Evolutionary conservation across 2,888 invertebrate species (phyloP).

Genomic region (Heliconius cydno): DNA sequence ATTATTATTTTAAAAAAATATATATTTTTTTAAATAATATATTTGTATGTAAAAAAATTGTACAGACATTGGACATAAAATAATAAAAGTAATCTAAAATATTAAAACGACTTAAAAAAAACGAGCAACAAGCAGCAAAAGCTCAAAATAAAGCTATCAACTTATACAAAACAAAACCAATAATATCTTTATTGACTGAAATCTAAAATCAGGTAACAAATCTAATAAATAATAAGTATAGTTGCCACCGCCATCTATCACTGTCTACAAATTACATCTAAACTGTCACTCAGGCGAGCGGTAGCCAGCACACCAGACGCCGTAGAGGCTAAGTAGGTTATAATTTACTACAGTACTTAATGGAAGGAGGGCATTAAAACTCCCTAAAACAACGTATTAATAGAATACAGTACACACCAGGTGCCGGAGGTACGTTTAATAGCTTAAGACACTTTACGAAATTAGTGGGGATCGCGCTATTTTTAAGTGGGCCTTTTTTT

Average conservation of each 20-base stretch:
- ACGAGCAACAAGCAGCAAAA: background rate
- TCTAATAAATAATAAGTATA: constrained; percentile 35
- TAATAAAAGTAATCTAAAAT: too few relatives aligned
- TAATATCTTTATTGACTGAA: constrained; percentile 19
- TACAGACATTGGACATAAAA: too few relatives aligned
- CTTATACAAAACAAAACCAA: background rate
- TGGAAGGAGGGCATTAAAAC: constrained; percentile 79
- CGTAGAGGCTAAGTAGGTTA: constrained; percentile 68
- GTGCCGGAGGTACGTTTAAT: constrained; percentile 72
- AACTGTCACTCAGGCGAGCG: constrained; percentile 53
- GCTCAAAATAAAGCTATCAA: background rate
- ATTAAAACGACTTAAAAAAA: background rate
- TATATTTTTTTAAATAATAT: too few relatives aligned
- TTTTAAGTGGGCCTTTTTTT: constrained; percentile 33
- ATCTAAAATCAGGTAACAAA: constrained; percentile 23
- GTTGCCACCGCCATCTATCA: constrained; percentile 41
- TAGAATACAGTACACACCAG: constrained; percentile 73
- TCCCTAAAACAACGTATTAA: constrained; percentile 77
- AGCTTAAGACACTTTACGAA: constrained; percentile 64
- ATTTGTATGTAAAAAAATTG: background rate
- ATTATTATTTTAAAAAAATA: too few relatives aligned
- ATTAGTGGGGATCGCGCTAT: constrained; percentile 44
- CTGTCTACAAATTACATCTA: constrained; percentile 52
- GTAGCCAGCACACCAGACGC: constrained; percentile 65
- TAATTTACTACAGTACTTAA: constrained; percentile 78